Percentiles rank a stretch among this genome's conserved stretches.
Evolutionary conservation across 2,113 vertebrate species (phyloP).

Genomic region (Stomatorhinus ivindoensis): DNA sequence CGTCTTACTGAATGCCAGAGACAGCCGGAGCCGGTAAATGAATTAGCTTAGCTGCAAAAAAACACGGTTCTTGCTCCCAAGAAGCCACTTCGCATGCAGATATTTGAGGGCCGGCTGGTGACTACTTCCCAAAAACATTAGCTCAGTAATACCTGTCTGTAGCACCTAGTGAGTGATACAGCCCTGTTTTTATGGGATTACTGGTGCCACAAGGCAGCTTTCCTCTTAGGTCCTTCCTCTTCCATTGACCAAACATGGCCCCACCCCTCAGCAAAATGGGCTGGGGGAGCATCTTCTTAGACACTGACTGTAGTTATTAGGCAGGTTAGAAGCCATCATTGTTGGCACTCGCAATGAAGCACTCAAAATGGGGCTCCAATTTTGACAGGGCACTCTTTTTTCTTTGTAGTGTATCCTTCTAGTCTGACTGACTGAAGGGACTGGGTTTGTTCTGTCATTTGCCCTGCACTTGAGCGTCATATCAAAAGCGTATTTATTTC

Average conservation of each 20-base stretch:
- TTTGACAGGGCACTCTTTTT: background rate
- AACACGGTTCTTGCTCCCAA: slow-evolving; percentile 38
- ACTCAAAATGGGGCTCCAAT: background rate
- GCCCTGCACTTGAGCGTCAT: background rate
- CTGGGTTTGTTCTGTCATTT: background rate
- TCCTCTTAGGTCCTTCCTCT: background rate
- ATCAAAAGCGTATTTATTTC: background rate
- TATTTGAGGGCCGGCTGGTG: slow-evolving; percentile 39
- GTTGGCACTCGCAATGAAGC: background rate
- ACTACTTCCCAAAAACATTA: slow-evolving; percentile 3
- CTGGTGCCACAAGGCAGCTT: slow-evolving; percentile 19
- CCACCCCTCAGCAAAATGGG: background rate
- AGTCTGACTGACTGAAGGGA: background rate
- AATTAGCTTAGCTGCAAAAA: slow-evolving; percentile 38
- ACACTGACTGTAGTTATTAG: background rate
- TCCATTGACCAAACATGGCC: background rate
- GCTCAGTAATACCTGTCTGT: slow-evolving; percentile 1
- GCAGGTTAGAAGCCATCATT: background rate
- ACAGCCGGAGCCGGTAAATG: slow-evolving; percentile 38
- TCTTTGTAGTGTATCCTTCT: background rate
- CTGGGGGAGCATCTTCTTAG: background rate
- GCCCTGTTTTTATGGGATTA: slow-evolving; percentile 15
- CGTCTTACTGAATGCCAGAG: slow-evolving; percentile 32
- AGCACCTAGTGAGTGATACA: slow-evolving; percentile 7
- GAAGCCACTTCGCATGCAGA: slow-evolving; percentile 40